phyloP scores from a whole-genome alignment of 2,888 invertebrate species.

The Isoperla grammatica region DNA sequence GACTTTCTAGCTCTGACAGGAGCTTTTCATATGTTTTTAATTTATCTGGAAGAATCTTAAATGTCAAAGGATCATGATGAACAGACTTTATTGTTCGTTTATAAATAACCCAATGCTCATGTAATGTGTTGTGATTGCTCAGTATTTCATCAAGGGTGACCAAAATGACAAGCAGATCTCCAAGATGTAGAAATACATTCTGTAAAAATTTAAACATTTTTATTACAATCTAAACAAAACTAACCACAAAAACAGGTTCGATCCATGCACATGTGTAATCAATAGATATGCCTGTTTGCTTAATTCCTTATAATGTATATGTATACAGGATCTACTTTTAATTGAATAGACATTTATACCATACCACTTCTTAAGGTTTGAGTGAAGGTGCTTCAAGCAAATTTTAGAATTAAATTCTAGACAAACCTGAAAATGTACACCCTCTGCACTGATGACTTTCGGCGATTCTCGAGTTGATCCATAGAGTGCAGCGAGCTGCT shows the following conservation, averaged over 20 bases:
- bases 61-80: constrained; percentile 56
- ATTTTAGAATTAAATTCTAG: too few relatives aligned
- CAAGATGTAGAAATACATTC: constrained; percentile 45
- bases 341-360: too few relatives aligned
- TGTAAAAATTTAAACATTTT: constrained; percentile 37
- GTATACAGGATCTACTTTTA: too few relatives aligned
- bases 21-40: constrained; percentile 64
- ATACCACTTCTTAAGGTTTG: too few relatives aligned
- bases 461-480: constrained; percentile 28
- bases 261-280: too few relatives aligned
- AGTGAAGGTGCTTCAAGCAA: too few relatives aligned
- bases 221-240: too few relatives aligned
- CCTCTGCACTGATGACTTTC: constrained; percentile 38
- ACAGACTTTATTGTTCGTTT: constrained; percentile 66
- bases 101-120: constrained; percentile 72
- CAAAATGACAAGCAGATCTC: constrained; percentile 46
- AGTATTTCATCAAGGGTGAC: constrained; percentile 63
- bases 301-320: too few relatives aligned
- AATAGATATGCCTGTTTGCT: too few relatives aligned
- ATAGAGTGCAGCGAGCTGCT: constrained; percentile 67
- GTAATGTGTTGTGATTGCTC: constrained; percentile 50
- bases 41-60: constrained; percentile 55
- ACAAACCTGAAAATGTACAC: constrained; percentile 37
- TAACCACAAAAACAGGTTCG: too few relatives aligned
- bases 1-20: constrained; percentile 61